These are phyloP conservation scores for Nothoprocta perdicaria DNA, from an alignment of 2,113 vertebrate genomes.

Conservation along the genomic window DNA sequence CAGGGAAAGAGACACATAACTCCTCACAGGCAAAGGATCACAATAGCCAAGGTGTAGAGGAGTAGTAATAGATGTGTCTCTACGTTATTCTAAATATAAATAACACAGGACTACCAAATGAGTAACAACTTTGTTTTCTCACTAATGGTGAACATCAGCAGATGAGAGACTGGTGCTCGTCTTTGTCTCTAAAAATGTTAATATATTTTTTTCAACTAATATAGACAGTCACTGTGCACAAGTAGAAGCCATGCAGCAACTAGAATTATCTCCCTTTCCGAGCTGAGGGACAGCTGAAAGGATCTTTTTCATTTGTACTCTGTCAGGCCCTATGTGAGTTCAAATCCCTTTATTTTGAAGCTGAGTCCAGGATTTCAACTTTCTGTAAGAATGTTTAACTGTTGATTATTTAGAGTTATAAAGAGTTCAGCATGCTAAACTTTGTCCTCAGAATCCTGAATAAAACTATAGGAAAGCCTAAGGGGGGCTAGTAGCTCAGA, in stretches of 20 bases:
- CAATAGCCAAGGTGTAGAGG: not conserved
- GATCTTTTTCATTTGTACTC: not conserved
- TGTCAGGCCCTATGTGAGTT: not conserved
- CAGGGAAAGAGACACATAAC: not conserved
- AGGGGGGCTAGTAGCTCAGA: not conserved
- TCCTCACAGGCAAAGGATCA: too few species aligned
- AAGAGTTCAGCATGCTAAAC: not conserved
- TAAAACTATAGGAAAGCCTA: not conserved
- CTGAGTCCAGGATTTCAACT: not conserved
- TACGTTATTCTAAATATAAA: not conserved
- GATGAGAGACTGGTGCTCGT: not conserved
- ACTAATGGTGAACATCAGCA: not conserved
- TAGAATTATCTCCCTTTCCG: not conserved
- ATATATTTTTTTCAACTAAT: not conserved
- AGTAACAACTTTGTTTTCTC: not conserved
- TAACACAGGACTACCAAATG: not conserved
- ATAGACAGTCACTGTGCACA: not conserved
- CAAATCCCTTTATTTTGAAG: not conserved
- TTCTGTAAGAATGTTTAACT: not conserved
- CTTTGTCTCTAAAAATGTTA: not conserved
- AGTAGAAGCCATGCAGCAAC: not conserved
- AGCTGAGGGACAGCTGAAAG: not conserved
- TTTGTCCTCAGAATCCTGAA: not conserved
- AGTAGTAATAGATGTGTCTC: not conserved
- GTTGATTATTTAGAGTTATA: not conserved